Evolutionary conservation across 2,797 vertebrate genomes (phyloP), one percentile per base, ranked within the genome.

Genomic region (Austrolebias charrua): DNA sequence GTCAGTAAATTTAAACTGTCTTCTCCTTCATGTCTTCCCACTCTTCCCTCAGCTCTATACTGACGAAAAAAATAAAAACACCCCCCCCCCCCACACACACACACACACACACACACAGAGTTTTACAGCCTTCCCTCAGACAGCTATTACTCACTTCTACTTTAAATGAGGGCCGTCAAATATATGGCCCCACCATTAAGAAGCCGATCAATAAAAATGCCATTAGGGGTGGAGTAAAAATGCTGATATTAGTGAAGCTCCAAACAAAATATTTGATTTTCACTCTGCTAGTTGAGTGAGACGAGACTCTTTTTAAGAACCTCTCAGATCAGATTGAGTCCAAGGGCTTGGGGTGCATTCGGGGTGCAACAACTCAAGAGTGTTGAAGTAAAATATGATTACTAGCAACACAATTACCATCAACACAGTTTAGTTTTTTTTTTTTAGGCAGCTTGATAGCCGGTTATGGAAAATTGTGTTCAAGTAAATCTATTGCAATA

Each of bases 231-330:
- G 88, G 93, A 92, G 93, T 95, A 95, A 96, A 96, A 94, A 94
- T 90, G 93, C 94, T 95, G 94, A 96, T 96, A 96, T 98, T 96
- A 95, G 95, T 94, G 93, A 93, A 93, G 93, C 92, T 93, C 92
- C 93, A 98, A 97, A 96, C 93, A 95, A 97, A 97, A 96, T 96
- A 94, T 98, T 96, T 94, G 93, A 95, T 96, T 96, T 96, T 71
- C 93, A 57, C 50, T 93, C 88, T 90, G 91, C 92, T 94, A 93
- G 94, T 93, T 93, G 18, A 93, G 93, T 86, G 86, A 93, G 92
- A 92, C 86, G 82, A 40, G 85, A 88, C 90, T 91, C 89, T 83
- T 56, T 86, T 88, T 89, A 93, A 88, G 71, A 90, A 61, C 76
- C 75, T 74, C n/a, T 0, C 48, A 61, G 73, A 29, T 31, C 59